Evolutionary conservation across 2,113 vertebrate species (phyloP), one percentile per base, ranked within the genome.

Genomic region (Saimiri boliviensis): DNA sequence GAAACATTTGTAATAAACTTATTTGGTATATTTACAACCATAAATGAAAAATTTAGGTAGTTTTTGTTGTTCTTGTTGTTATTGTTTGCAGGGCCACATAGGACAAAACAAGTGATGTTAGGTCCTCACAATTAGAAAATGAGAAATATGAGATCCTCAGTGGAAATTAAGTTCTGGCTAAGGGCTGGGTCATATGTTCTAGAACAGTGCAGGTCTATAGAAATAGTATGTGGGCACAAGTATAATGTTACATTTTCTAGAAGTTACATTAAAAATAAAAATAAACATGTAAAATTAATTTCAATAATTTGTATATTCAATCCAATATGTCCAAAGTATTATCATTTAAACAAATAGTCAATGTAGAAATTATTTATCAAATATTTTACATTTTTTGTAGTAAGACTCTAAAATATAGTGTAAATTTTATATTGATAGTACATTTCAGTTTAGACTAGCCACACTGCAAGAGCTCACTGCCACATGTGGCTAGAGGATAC

Each of bases 261-360:
- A 77, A 71, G 25, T 42, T 56, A 80, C 27, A 84, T 27, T 96
- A 40, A 91, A 71, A 93, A 93, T 52, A 60, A 94, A 82, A 82
- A 14, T 37, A 88, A 88, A 32, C 42, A 93, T 58, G 16, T 52
- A 40, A 95, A 68, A 27, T 68, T 86, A 37, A 84, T 74, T 79
- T 83, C 12, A 91, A 80, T 96, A 89, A 52, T 76, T 81, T 86
- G 4, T 45, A 45, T 73, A 82, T 81, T 86, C 58, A 95, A 76
- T 16, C 30, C 12, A 81, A 16, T 66, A 60, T 77, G 60, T 45
- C 49, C 23, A 76, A 80, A 89, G 12, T 60, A 81, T 17, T 68
- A 45, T 49, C 52, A 37, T 68, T 74, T 86, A 56, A 92, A 45
- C 2, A 73, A 70, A 74, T 90, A 91, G 70, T 89, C 32, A 52